Evolutionary conservation across 2,113 vertebrate species (phyloP), one percentile per base, ranked within the genome.

Genomic region (Dromas ardeola): DNA sequence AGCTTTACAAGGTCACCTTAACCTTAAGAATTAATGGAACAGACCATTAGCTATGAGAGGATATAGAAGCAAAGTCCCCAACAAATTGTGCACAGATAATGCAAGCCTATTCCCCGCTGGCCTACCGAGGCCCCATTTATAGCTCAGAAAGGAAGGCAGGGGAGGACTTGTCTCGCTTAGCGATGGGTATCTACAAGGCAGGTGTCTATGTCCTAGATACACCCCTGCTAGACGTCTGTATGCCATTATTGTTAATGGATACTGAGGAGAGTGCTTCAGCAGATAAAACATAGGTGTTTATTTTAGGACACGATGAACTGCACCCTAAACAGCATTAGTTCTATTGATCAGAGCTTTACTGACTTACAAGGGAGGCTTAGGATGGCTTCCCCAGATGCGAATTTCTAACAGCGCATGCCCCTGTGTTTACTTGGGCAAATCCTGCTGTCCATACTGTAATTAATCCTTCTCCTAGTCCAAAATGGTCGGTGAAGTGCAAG

Each of bases 271-370:
- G 87, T 79, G 65, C 56, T 86, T 95, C 74, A 88, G 81, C 66
- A 88, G 84, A 91, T 80, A 85, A 94, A 96, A 88, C 62, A 85
- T 45, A 73, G 84, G 62, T 95, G 81, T 97, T 96, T 97, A 86
- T 96, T 96, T 94, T 94, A 82, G 74, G 62, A 91, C 73, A 70
- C 63, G 3, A 95, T 93, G 93, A 95, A 96, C 95, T 96, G 81
- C 78, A 91, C 78, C 96, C 90, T 90, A 88, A 96, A 96, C 93
- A 94, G 74, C 79, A 90, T 97, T 96, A 93, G 85, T 80, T 95
- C 11, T 92, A 96, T 96, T 91, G 96, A 97, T 97, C 93, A 91
- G 62, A 81, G 81, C 74, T 95, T 96, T 96, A 82, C 92, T 77
- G 95, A 88, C 73, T 94, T 89, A 69, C 34, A 61, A 45, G 25